Base-by-base conservation (phyloP, 2,888 invertebrate genomes). In the Athalia cordata region DNA sequence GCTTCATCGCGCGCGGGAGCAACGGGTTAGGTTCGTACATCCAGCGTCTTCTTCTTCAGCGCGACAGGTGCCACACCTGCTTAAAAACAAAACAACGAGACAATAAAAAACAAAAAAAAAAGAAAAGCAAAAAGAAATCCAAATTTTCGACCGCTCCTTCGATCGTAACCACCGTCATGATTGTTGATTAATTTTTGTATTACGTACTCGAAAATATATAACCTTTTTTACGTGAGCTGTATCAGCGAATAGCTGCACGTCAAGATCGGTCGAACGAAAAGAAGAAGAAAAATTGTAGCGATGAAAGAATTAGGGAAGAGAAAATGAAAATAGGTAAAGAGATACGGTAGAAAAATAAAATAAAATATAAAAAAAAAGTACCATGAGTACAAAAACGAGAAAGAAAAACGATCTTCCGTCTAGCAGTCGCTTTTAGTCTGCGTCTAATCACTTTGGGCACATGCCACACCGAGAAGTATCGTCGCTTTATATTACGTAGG, bases 11-110 rank as follows among this genome's bases (percentile, higher is more conserved):
- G 76, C 29, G 29, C 29, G 29, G 29, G 29, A 29, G 29, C 29
- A 29, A 29, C 29, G 29, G 29, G 29, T 29, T 29, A 29, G 79
- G 79, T 80, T 79, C 79, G 78, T 76, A 76, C 78, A 81, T 70
- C 72, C 78, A 77, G 57, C 78, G 78, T 79, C 81, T 77, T 29
- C 29, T 29, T 29, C 29, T 29, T 29, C 29, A 29, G 78, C 55
- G 82, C 80, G 82, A 88, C 89, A 89, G 89, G 89, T 89, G 89
- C 86, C 84, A 85, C 89, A 89, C 89, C 89, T 89, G 89, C 89
- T 89, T 85, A 87, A 68, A 50, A 29, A 5, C 0, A 65, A 49
- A 65, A 65, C n/a, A 1, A 59, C 45, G 15, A 59, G 43, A 47
- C n/a, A 72, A 72, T 59, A 70, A 70, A 57, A 57, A 68, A 68